These are phyloP conservation scores for Drosophila recens DNA, from an alignment of 2,888 invertebrate species.

Conservation along the genomic window DNA sequence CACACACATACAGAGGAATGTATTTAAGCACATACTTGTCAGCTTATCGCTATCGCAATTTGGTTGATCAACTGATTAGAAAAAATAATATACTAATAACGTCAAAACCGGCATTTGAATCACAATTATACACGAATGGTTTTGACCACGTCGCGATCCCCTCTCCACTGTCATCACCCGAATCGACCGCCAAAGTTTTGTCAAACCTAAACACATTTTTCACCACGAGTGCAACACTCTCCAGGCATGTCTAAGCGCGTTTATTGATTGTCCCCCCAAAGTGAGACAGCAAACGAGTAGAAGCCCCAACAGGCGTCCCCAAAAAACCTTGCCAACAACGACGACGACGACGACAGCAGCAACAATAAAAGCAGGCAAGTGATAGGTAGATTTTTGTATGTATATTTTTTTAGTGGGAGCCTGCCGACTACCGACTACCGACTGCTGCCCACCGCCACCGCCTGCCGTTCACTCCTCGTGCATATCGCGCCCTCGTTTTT, in stretches of 20 bases:
- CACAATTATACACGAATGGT: constrained; percentile 18
- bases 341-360: constrained; percentile 38
- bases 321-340: constrained; percentile 69
- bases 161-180: not conserved
- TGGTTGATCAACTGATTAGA: constrained; percentile 53
- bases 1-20: constrained; percentile 8
- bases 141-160: not conserved
- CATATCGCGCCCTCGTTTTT: constrained; percentile 79
- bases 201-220: constrained; percentile 28
- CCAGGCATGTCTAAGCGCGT: constrained; percentile 59
- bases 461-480: constrained; percentile 58
- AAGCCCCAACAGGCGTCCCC: constrained; percentile 60
- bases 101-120: constrained; percentile 63
- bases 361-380: constrained; percentile 46
- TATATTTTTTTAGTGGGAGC: constrained; percentile 64
- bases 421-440: constrained; percentile 44
- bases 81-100: constrained; percentile 14
- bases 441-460: constrained; percentile 37
- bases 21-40: constrained; percentile 1
- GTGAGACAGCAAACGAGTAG: constrained; percentile 33
- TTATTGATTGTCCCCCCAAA: constrained; percentile 70
- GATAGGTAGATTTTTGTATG: constrained; percentile 78
- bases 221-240: constrained; percentile 33
- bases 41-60: constrained; percentile 38
- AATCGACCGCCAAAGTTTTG: constrained; percentile 9